Evolutionary conservation across 2,113 vertebrate species (phyloP).

Genomic region (Malurus alboscapulatus): DNA sequence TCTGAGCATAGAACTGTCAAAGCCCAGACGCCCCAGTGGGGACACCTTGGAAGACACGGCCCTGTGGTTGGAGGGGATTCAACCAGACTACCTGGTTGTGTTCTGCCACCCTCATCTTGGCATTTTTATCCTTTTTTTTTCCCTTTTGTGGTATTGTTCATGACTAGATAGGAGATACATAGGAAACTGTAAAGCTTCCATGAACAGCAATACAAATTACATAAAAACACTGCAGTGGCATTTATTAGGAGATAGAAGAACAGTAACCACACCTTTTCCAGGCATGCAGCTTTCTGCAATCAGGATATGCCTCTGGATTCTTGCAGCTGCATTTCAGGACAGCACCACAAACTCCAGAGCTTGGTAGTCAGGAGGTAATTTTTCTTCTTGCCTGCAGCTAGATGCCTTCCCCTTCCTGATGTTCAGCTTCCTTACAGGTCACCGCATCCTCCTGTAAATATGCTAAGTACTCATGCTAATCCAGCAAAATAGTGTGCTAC

Average conservation of each 20-base stretch:
- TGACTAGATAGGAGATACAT: background rate
- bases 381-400: background rate
- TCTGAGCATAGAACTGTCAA: background rate
- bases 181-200: background rate
- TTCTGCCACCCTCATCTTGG: background rate
- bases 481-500: background rate
- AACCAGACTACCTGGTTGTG: background rate
- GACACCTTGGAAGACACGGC: background rate
- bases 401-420: background rate
- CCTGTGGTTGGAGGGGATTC: fast-evolving
- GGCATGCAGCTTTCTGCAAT: background rate
- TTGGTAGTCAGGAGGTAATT: background rate
- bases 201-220: background rate
- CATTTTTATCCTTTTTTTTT: background rate
- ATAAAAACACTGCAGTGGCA: background rate
- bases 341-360: background rate
- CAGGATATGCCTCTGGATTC: background rate
- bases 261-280: background rate
- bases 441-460: background rate
- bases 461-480: background rate
- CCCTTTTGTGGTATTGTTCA: background rate
- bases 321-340: background rate
- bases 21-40: background rate
- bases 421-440: background rate
- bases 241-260: background rate